phyloP scores from a whole-genome alignment of 92 coral and sea anemone species.

The Palythoa caribaeorum region DNA sequence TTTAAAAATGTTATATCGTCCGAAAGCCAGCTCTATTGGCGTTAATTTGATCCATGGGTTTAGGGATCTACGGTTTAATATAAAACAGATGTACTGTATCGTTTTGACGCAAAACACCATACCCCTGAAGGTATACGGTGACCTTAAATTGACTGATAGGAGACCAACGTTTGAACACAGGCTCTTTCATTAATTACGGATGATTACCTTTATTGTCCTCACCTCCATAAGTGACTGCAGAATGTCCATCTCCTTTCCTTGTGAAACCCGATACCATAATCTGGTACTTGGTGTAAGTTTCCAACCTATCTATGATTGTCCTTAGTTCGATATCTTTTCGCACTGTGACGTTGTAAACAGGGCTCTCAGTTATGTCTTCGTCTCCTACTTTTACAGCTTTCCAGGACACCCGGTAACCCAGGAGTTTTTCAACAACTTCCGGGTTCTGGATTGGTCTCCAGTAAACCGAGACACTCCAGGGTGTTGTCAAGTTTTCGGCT shows the following conservation, averaged over 20 bases:
- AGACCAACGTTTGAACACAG: no score
- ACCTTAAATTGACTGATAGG: background rate
- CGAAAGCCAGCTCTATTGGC: no score
- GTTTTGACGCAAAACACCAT: background rate
- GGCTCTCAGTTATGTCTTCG: slow-evolving; percentile 40
- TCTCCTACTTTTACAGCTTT: slow-evolving; percentile 69
- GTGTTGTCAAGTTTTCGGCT: slow-evolving; percentile 64
- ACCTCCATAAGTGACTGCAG: slow-evolving; percentile 71
- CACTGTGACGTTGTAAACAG: slow-evolving; percentile 62
- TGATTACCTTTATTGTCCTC: background rate
- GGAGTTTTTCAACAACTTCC: slow-evolving; percentile 45
- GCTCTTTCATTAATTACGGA: no score
- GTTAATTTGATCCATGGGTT: no score
- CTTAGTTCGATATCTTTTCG: slow-evolving; percentile 48
- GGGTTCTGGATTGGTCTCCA: slow-evolving; percentile 75
- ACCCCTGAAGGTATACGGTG: no score
- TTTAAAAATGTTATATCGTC: no score
- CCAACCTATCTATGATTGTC: slow-evolving; percentile 45
- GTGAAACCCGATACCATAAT: slow-evolving; percentile 71
- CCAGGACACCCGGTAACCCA: slow-evolving; percentile 78
- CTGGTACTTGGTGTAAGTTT: slow-evolving; percentile 65
- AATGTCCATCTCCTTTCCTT: slow-evolving; percentile 72
- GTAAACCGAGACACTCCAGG: slow-evolving; percentile 58
- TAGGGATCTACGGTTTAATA: no score
- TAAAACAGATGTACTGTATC: background rate